These are phyloP conservation scores for Phocides pigmalion DNA, from an alignment of 1,140 invertebrate species.

Conservation along the genomic window DNA sequence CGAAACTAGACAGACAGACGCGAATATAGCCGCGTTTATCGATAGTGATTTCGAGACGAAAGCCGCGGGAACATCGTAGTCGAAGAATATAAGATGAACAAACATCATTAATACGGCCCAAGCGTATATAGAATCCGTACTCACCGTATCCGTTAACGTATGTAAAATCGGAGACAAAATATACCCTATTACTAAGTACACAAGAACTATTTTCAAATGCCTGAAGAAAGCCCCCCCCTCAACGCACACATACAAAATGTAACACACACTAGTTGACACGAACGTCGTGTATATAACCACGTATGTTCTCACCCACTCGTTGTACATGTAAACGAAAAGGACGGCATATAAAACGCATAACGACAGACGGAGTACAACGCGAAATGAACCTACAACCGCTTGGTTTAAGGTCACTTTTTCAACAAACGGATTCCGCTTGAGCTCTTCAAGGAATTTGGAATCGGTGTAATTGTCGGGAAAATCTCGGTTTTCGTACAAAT, in stretches of 20 bases:
- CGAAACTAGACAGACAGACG: slow-evolving; percentile 96
- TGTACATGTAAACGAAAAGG: slow-evolving; percentile 90
- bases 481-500: slow-evolving; percentile 93
- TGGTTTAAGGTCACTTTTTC: slow-evolving; percentile 87
- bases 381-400: slow-evolving; percentile 89
- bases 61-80: slow-evolving; percentile 94
- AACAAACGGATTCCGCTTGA: slow-evolving; percentile 93
- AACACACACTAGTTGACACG: slow-evolving; percentile 84
- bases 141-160: slow-evolving; percentile 97
- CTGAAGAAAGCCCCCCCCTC: slow-evolving; percentile 50
- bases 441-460: slow-evolving; percentile 91
- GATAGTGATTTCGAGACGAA: slow-evolving; percentile 93
- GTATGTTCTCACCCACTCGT: slow-evolving; percentile 86
- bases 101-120: slow-evolving; percentile 94
- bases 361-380: slow-evolving; percentile 90
- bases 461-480: slow-evolving; percentile 97
- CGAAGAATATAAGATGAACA: slow-evolving; percentile 94
- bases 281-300: slow-evolving; percentile 85
- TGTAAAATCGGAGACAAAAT: slow-evolving; percentile 95
- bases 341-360: slow-evolving; percentile 90
- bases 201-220: slow-evolving; percentile 88
- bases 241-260: slow-evolving; percentile 82
- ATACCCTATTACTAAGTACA: slow-evolving; percentile 93
- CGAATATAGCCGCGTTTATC: slow-evolving; percentile 96
- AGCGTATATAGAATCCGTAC: slow-evolving; percentile 98